phyloP scores from a whole-genome alignment of 37 sponge, comb jelly and placozoan species.

The Geodia barretti region DNA sequence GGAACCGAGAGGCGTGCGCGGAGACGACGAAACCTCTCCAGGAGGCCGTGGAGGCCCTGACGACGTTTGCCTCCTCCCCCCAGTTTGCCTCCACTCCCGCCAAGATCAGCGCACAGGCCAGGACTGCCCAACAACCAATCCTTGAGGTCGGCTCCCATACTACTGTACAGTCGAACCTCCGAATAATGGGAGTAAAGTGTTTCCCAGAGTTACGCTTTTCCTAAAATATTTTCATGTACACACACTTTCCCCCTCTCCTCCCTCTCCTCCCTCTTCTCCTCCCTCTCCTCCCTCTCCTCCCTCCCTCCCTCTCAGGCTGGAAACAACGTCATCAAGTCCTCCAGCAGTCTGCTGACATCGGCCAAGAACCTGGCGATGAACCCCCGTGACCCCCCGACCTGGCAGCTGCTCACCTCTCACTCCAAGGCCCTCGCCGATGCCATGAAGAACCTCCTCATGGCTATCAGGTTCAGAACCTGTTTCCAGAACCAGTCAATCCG shows the following conservation, averaged over 20 bases:
- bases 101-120: slow-evolving; percentile 88
- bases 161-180: too few relatives aligned
- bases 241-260: background rate
- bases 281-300: background rate
- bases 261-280: background rate
- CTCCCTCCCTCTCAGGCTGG: slow-evolving; percentile 59
- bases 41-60: slow-evolving; percentile 94
- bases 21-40: slow-evolving; percentile 85
- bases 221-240: background rate
- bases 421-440: slow-evolving; percentile 88
- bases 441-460: slow-evolving; percentile 67
- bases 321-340: slow-evolving; percentile 70
- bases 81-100: slow-evolving; percentile 95
- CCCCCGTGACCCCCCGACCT: slow-evolving; percentile 86
- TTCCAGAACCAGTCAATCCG: too few relatives aligned
- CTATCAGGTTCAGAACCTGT: slow-evolving; percentile 75
- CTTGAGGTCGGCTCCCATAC: slow-evolving; percentile 6
- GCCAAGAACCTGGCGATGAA: slow-evolving; percentile 88
- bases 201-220: background rate
- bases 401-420: slow-evolving; percentile 93
- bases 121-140: slow-evolving; percentile 65
- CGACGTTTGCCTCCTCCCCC: slow-evolving; percentile 92
- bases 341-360: slow-evolving; percentile 75
- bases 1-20: slow-evolving; percentile 86
- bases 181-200: background rate